These are phyloP conservation scores for Mohoua ochrocephala DNA, from an alignment of 2,113 vertebrate genomes.

Conservation along the genomic window DNA sequence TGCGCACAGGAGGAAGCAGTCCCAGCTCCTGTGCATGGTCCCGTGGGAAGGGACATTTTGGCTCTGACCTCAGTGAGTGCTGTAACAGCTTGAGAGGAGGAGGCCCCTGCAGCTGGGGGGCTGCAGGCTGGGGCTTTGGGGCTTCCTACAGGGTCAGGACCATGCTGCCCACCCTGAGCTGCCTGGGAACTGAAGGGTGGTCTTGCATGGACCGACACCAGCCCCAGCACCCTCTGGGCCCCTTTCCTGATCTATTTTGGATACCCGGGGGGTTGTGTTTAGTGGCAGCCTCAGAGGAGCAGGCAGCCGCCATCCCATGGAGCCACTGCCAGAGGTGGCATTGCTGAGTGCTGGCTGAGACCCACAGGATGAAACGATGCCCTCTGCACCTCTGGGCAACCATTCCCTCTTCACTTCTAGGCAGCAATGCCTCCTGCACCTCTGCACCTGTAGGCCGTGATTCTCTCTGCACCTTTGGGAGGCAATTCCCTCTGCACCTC, in stretches of 20 bases:
- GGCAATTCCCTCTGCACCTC: not conserved
- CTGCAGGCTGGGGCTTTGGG: not conserved
- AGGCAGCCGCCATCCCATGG: not conserved
- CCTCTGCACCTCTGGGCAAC: not conserved
- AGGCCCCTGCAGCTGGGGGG: not conserved
- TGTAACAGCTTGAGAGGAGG: not conserved
- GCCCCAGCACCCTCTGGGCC: not conserved
- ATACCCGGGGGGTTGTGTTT: too few species aligned
- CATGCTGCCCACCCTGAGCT: accelerated
- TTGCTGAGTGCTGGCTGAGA: not conserved
- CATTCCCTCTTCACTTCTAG: not conserved
- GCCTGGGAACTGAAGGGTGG: not conserved
- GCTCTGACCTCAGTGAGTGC: not conserved
- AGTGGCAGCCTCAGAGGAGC: not conserved
- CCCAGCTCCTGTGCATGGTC: not conserved
- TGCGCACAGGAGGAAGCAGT: not conserved
- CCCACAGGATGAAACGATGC: accelerated
- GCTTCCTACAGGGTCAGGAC: not conserved
- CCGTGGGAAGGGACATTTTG: not conserved
- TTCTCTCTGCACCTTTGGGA: not conserved
- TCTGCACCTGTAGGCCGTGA: not conserved
- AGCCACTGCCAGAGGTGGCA: not conserved
- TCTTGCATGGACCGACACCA: too few species aligned
- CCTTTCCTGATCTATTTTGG: not conserved
- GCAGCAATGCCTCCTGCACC: not conserved